A percentile compares a stretch with the other conserved stretches of the same genome.
phyloP scores from a whole-genome alignment of 2,113 vertebrate species.

The Muntiacus reevesi region DNA sequence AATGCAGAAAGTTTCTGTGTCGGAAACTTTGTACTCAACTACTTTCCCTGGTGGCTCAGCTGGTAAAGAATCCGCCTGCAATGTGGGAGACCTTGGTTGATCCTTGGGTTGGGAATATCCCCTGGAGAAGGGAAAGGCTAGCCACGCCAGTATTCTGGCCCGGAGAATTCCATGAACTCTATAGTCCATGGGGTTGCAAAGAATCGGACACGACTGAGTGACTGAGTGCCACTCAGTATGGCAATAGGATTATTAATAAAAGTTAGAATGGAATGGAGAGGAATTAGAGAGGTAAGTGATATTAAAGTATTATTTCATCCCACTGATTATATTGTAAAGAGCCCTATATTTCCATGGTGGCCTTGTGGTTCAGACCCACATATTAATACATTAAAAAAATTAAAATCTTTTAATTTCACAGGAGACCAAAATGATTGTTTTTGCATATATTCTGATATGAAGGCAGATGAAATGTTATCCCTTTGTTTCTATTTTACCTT shows the following conservation, averaged over 20 bases:
- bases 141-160: neutral
- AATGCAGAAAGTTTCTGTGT: neutral
- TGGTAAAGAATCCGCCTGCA: neutral
- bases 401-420: neutral
- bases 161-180: neutral
- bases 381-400: neutral
- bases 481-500: neutral
- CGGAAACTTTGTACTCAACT: neutral
- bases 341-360: neutral
- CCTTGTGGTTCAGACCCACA: neutral
- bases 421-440: slow-evolving; percentile 13
- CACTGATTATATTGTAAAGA: neutral
- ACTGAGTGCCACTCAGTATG: neutral
- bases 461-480: neutral
- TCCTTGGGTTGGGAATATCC: neutral
- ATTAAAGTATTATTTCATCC: neutral
- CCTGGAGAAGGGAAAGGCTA: neutral
- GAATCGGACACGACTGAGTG: neutral
- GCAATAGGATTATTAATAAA: neutral
- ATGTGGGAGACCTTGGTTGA: neutral
- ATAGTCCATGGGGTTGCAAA: neutral
- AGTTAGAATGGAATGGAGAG: neutral
- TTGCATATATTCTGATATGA: slow-evolving; percentile 15
- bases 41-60: neutral
- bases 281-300: neutral